These are phyloP conservation scores for Ptilorrhoa leucosticta DNA, from an alignment of 2,113 vertebrate species.

Conservation along the genomic window DNA sequence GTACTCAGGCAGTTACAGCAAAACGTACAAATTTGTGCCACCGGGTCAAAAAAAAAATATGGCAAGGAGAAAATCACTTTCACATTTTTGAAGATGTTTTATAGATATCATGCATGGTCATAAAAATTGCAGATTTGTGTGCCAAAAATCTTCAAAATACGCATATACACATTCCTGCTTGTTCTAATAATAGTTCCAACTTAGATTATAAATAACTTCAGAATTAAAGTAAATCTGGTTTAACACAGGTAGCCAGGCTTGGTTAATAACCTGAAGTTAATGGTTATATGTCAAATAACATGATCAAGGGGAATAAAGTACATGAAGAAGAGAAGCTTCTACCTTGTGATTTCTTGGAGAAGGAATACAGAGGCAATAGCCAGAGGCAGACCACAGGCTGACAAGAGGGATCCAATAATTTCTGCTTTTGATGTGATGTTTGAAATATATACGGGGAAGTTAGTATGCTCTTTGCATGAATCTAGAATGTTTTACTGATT, in stretches of 20 bases:
- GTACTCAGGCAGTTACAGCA: not conserved
- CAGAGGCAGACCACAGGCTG: not conserved
- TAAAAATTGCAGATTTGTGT: not conserved
- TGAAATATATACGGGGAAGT: not conserved
- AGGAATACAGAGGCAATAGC: not conserved
- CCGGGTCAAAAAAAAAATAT: not conserved
- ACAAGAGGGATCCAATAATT: not conserved
- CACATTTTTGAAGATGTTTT: not conserved
- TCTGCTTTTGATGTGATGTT: not conserved
- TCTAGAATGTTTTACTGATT: not conserved
- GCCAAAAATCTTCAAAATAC: not conserved
- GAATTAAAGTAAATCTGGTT: not conserved
- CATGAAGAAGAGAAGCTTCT: not conserved
- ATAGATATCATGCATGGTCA: not conserved
- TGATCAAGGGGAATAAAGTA: fast-evolving
- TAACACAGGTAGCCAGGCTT: not conserved
- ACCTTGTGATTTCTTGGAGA: not conserved
- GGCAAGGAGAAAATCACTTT: not conserved
- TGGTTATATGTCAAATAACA: not conserved
- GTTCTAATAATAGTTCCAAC: not conserved
- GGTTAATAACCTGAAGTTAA: not conserved
- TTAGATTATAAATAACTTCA: not conserved
- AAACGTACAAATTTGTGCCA: constrained; percentile 20
- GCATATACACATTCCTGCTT: not conserved
- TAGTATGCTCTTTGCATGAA: not conserved